These are phyloP conservation scores for Diabrotica undecimpunctata DNA, from an alignment of 1,140 invertebrate species.

Conservation along the genomic window DNA sequence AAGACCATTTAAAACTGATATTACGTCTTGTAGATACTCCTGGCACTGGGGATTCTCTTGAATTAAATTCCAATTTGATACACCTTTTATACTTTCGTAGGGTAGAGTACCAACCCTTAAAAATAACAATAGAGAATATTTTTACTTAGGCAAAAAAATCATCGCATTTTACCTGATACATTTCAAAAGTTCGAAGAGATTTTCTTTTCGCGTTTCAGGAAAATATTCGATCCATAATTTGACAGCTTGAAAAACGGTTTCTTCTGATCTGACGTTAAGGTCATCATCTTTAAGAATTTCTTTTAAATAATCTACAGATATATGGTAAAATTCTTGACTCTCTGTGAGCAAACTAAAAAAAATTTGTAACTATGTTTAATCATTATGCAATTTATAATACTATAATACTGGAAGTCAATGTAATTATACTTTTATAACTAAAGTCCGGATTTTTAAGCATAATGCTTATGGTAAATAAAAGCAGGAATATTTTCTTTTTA, in stretches of 20 bases:
- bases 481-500: too few species aligned
- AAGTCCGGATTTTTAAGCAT: too few species aligned
- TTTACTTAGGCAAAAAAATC: too few species aligned
- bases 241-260: conserved; percentile 64
- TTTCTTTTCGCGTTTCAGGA: conserved; percentile 48
- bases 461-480: too few species aligned
- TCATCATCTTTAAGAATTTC: conserved; percentile 59
- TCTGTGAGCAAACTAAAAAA: conserved; percentile 48
- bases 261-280: conserved; percentile 64
- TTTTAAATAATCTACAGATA: conserved; percentile 54
- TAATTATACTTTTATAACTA: too few species aligned
- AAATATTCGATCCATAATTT: conserved; percentile 60
- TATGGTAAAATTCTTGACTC: conserved; percentile 53
- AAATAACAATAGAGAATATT: neutral
- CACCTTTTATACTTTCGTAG: conserved; percentile 26
- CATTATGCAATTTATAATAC: too few species aligned
- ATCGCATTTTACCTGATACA: conserved; percentile 51
- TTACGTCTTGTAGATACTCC: conserved; percentile 32
- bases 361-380: neutral
- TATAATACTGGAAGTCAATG: too few species aligned
- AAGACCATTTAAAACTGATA: conserved; percentile 44
- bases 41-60: conserved; percentile 48
- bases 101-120: conserved; percentile 25
- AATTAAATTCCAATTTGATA: conserved; percentile 53
- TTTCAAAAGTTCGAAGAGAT: conserved; percentile 58